A percentile compares a stretch with the other conserved stretches of the same genome.
Conservation (phyloP, 2,888 invertebrate genomes). For the Theristus sp. region DNA sequence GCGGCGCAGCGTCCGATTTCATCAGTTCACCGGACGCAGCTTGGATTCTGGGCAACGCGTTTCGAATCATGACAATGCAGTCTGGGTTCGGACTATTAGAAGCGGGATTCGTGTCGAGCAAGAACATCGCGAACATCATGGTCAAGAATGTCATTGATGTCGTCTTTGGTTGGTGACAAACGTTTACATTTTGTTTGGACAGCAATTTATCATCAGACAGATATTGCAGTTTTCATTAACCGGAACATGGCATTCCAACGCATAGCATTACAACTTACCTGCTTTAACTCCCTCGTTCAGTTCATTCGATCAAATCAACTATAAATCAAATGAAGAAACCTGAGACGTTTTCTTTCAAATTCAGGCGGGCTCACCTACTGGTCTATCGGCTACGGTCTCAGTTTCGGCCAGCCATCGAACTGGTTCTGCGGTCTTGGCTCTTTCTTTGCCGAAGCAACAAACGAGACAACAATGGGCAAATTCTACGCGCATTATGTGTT, state of each 20-base stretch:
- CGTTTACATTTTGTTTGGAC: neutral
- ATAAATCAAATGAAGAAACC: too few species aligned
- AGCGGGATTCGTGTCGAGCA: neutral
- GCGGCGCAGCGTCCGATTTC: too few species aligned
- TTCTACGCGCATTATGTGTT: neutral
- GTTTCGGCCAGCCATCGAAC: slow-evolving; percentile 52
- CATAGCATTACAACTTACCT: too few species aligned
- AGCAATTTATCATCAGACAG: too few species aligned
- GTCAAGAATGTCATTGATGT: neutral
- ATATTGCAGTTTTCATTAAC: too few species aligned
- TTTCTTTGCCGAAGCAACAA: slow-evolving; percentile 54
- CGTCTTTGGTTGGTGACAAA: neutral
- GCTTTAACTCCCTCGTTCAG: too few species aligned
- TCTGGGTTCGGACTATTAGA: neutral
- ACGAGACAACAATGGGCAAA: neutral
- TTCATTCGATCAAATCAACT: too few species aligned
- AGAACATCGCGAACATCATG: neutral
- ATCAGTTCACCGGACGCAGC: neutral
- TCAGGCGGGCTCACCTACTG: slow-evolving; percentile 50
- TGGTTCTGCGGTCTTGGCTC: slow-evolving; percentile 64
- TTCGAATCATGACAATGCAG: neutral
- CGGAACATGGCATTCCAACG: too few species aligned
- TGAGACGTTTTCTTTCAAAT: too few species aligned
- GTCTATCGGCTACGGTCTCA: slow-evolving; percentile 76
- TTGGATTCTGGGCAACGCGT: neutral